phyloP scores from a whole-genome alignment of 2,888 invertebrate genomes.

The Eulithis prunata region DNA sequence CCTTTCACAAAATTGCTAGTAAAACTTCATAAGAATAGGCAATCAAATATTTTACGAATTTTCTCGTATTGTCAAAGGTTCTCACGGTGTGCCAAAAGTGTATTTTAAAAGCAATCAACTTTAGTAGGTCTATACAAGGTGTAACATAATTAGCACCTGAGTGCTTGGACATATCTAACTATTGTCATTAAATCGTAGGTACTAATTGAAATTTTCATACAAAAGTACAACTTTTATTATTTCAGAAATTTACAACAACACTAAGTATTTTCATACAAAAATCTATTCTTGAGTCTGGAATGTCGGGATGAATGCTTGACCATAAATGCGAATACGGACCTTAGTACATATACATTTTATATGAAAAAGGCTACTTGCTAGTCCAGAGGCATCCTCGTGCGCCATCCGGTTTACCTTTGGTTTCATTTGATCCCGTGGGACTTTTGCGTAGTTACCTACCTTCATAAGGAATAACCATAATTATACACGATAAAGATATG shows the following conservation, averaged over 20 bases:
- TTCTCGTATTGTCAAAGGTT: conserved; percentile 46
- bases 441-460: conserved; percentile 7
- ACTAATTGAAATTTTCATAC: too few relatives aligned
- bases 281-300: too few relatives aligned
- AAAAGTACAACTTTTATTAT: too few relatives aligned
- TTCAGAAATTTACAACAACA: too few relatives aligned
- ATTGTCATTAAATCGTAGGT: too few relatives aligned
- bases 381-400: conserved; percentile 14
- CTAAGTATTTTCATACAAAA: too few relatives aligned
- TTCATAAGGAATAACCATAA: background rate
- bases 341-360: background rate
- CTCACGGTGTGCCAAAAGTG: conserved; percentile 47
- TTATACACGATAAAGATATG: background rate
- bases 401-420: conserved; percentile 14
- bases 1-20: background rate
- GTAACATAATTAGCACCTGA: too few relatives aligned
- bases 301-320: too few relatives aligned
- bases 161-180: too few relatives aligned
- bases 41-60: conserved; percentile 35
- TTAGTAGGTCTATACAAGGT: background rate
- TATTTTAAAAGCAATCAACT: conserved; percentile 44
- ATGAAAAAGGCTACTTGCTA: conserved; percentile 2
- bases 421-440: conserved; percentile 28
- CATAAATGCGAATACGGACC: too few relatives aligned
- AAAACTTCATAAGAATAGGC: background rate